Base-by-base conservation (phyloP, 2,113 vertebrate genomes). In the Alethe diademata region DNA sequence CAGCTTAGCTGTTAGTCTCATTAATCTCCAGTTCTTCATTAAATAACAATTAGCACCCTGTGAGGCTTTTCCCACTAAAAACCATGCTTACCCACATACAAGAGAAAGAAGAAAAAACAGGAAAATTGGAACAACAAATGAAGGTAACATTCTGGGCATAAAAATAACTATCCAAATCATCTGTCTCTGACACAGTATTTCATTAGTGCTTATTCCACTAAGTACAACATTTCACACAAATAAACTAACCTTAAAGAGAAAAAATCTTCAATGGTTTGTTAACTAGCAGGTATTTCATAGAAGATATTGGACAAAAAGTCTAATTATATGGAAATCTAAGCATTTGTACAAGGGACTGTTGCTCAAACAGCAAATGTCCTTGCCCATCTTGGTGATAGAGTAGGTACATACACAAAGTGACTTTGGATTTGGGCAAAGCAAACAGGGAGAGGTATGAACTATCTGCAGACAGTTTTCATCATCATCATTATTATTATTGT, bases 11-110 rank as follows among this genome's bases (percentile, higher is more conserved):
- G 45, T 19, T 78, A 38, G 18, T 42, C 64, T 76, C 4, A 14
- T 74, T 79, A 74, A 90, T 66, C 62, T 76, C 58, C 38, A 75
- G n/a, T 54, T 89, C 38, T 78, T 82, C 48, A 89, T 76, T 69
- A 92, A 87, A 57, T 12, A 66, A 12, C 48, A 74, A 69, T 40
- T 84, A 87, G 33, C 2, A 6, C 43, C 40, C 70, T 42, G 8
- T 6, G 45, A 90, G 61, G 25, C 31, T 92, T 36, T 48, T 31
- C 33, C 57, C 75, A 61, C 57, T 72, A 31, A 85, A 85, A 78
- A 61, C 3, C 38, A 23, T 54, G 43, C 70, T 75, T 88, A 64
- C 2, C 54, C 50, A 71, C 6, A 36, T 0, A 53, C 19, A 51
- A 56, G 48, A 33, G 19, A 38, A 8, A 75, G 24, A n/a, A 60